Conservation (phyloP, 2,113 vertebrate genomes). For the Oreotrochilus melanogaster region DNA sequence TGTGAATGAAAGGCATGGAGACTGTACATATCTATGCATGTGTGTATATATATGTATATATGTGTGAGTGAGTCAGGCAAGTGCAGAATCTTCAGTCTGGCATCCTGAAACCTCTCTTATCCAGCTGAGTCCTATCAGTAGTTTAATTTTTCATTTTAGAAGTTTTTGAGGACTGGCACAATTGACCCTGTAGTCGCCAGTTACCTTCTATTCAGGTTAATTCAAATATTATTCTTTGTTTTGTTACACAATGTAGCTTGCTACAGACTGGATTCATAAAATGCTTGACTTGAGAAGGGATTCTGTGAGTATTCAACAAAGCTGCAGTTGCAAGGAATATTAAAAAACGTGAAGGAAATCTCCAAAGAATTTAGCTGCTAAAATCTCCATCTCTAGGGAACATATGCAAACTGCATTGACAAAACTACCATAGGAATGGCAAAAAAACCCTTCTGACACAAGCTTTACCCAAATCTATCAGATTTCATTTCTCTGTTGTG, state of each 20-base stretch:
- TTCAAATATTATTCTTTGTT: not conserved
- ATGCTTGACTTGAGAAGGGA: not conserved
- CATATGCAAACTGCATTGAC: not conserved
- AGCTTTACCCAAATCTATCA: not conserved
- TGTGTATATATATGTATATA: no score
- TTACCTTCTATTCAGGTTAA: not conserved
- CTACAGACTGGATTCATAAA: not conserved
- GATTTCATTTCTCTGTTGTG: not conserved
- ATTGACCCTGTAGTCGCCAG: not conserved
- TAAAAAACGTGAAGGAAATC: not conserved
- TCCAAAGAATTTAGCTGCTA: not conserved
- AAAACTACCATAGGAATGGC: not conserved
- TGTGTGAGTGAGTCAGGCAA: not conserved
- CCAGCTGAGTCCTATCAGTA: not conserved
- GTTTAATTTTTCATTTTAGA: not conserved
- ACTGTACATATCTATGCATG: not conserved
- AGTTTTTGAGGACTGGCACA: not conserved
- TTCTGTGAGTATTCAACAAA: not conserved
- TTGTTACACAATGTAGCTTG: not conserved
- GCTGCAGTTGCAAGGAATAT: not conserved
- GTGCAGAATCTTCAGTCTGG: not conserved
- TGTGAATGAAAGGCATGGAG: not conserved
- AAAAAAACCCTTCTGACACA: not conserved
- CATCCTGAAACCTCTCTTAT: not conserved
- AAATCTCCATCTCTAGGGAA: not conserved